phyloP scores from a whole-genome alignment of 2,888 invertebrate species.

The Hecatera dysodea region DNA sequence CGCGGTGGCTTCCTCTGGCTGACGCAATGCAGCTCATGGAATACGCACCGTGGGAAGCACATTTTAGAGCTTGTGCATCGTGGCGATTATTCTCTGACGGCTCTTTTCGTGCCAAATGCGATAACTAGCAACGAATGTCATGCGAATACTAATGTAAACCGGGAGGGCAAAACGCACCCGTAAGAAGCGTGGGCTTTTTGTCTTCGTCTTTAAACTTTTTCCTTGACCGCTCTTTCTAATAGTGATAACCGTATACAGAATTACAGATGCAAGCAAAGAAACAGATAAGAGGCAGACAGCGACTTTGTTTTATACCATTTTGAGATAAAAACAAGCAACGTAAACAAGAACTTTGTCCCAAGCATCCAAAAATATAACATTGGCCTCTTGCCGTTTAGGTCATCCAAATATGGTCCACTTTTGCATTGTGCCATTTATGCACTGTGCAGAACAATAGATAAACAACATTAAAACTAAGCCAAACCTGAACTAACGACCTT shows the following conservation, averaged over 20 bases:
- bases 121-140: background rate
- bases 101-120: background rate
- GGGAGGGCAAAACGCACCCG: no score
- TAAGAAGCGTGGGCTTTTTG: no score
- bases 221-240: no score
- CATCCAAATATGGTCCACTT: constrained; percentile 1
- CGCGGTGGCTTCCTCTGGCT: background rate
- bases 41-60: background rate
- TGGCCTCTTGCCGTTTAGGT: background rate
- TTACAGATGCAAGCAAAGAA: background rate
- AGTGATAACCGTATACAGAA: no score
- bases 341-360: background rate
- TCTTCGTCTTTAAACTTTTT: no score
- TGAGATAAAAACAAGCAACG: no score
- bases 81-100: background rate
- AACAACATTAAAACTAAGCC: constrained; percentile 5
- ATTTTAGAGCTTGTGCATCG: background rate
- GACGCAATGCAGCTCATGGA: background rate
- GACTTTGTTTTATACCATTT: no score
- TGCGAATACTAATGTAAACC: background rate
- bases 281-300: background rate
- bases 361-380: background rate
- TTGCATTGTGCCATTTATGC: constrained; percentile 8
- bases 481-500: constrained; percentile 33
- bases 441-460: background rate